Evolutionary conservation across 2,888 invertebrate species (phyloP), one percentile per base, ranked within the genome.

Genomic region (Gandaritis pyraliata): DNA sequence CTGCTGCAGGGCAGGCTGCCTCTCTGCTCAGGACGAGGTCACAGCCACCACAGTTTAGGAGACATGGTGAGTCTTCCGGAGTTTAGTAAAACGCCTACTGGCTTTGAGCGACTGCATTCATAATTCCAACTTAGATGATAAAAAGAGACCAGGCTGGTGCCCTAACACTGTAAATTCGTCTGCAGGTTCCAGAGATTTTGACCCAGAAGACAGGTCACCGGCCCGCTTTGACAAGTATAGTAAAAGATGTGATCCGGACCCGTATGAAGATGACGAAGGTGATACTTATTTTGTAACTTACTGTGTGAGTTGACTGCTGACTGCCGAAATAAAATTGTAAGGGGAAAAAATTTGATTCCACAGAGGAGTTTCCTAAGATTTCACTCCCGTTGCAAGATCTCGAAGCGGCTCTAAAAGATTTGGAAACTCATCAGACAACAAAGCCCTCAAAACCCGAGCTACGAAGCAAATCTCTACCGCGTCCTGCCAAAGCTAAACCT

Each of bases 291-390:
- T 7, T 43, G 4, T 16, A 8, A 16, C 43, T 10, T 43, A 16
- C 11, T 16, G 16, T 11, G 16, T 16, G 3, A 13, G 7, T 41
- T 6, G 16, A 16, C 43, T 6, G 29, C 5, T 10, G 11, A 41
- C 15, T 23, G 16, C 16, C 23, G n/a, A 11, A 39, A 15, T 15
- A 0, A 13, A 8, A 5, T n/a, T 11, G 13, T 38, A 38, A 15
- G 18, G 10, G 7, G 33, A 8, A 10, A 33, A 10, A 6, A 39
- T 18, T 30, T 16, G 12, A 41, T 56, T 46, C 12, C 39, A 2
- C 81, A 89, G 91, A 82, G 36, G 85, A 86, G 0, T 91, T 90
- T 29, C 92, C 90, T n/a, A 90, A 86, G 71, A 88, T 92, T 64
- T 88, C 90, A 0, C 74, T 92, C 2, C 91, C 92, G 0, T 68